Conservation (phyloP, 2,797 vertebrate genomes). For the Adrianichthys oophorus region DNA sequence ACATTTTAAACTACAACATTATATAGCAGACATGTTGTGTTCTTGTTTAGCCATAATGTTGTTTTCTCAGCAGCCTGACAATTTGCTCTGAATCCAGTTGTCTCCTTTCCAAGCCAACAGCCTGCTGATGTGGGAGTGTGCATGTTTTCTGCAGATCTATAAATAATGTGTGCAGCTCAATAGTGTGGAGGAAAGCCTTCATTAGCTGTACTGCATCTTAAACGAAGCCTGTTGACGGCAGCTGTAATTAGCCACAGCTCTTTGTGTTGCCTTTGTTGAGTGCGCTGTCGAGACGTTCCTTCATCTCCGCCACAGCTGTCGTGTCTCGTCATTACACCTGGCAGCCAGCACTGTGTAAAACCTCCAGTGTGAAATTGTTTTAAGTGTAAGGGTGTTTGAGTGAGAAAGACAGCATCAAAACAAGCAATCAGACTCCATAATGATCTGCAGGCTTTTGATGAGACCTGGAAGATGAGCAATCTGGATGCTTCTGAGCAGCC, state of each 20-base stretch:
- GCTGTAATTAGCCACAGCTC: conserved; percentile 62
- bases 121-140: conserved; percentile 7
- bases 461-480: no score
- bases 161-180: conserved; percentile 21
- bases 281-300: conserved; percentile 30
- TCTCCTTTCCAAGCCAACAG: conserved; percentile 9
- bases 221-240: conserved; percentile 58
- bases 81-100: conserved; percentile 10
- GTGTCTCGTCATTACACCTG: conserved; percentile 35
- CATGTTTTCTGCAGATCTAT: conserved; percentile 14
- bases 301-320: conserved; percentile 32
- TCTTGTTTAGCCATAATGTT: no score
- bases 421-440: neutral
- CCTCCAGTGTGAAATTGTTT: conserved; percentile 11
- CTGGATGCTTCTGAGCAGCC: neutral
- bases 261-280: conserved; percentile 56
- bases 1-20: no score
- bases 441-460: no score
- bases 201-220: conserved; percentile 44
- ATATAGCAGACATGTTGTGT: no score
- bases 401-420: conserved; percentile 11
- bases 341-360: conserved; percentile 33
- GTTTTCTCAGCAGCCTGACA: no score
- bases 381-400: conserved; percentile 12
- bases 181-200: conserved; percentile 37